Evolutionary conservation across 2,888 invertebrate species (phyloP), one percentile per base, ranked within the genome.

Genomic region (Geotrupes spiniger): DNA sequence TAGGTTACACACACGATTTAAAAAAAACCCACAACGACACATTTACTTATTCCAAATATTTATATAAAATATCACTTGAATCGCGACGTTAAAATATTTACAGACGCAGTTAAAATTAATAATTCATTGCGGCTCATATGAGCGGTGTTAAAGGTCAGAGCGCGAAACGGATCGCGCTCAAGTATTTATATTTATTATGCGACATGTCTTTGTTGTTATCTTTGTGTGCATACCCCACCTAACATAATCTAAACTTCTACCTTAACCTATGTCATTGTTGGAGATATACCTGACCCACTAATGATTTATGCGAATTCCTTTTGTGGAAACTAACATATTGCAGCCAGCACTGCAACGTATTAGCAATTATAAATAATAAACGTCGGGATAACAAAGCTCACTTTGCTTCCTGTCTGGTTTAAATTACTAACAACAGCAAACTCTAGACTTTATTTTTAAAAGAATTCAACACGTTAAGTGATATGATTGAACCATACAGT

Each of bases 261-360:
- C 36, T 17, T 46, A 46, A 46, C 46, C 36, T 41, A 41, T 46
- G 46, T 31, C 36, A 12, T 26, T 31, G 46, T 28, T 26, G 17
- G 40, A 33, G 33, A 41, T 11, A 41, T 36, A 41, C 41, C 31
- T 46, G 46, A 46, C 41, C 41, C 16, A 25, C 25, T 16, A 15
- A 40, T 39, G 40, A 41, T 46, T 40, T 40, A 46, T 12, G 36
- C n/a, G 36, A 29, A 46, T 46, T 41, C 46, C 46, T 28, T 36
- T 40, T 41, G 29, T 26, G 33, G 33, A 33, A 33, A 33, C 33
- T 11, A 29, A 29, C 29, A 10, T 29, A 29, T 29, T 29, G 12
- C 29, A 29, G n/a, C n/a, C n/a, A n/a, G 10, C 10, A 29, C 29
- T 33, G 33, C 33, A 33, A 12, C 11, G 14, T 14, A 33, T 33